Percentiles rank a stretch among this genome's conserved stretches.
Evolutionary conservation across 2,888 invertebrate genomes (phyloP).

Genomic region (Bhutanitis thaidina): DNA sequence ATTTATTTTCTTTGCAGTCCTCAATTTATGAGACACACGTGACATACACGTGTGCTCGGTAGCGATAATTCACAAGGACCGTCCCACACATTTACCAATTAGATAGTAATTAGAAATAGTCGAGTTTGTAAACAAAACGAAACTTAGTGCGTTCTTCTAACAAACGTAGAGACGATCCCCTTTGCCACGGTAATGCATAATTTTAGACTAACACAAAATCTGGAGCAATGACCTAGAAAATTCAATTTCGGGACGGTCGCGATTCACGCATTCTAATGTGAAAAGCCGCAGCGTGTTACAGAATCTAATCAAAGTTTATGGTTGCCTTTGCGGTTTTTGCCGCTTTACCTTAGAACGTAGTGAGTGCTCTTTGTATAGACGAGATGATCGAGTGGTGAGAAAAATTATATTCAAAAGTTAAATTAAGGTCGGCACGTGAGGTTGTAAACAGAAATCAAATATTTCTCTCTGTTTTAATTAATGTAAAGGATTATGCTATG

Average conservation of each 20-base stretch:
- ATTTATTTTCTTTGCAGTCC: too few relatives aligned
- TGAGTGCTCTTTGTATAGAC: slow-evolving; percentile 22
- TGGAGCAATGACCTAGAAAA: slow-evolving; percentile 72
- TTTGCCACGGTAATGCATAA: slow-evolving; percentile 40
- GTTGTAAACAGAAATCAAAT: too few relatives aligned
- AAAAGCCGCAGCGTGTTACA: slow-evolving; percentile 51
- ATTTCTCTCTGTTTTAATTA: too few relatives aligned
- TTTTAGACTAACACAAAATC: slow-evolving; percentile 48
- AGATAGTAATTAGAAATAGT: too few relatives aligned
- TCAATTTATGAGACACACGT: too few relatives aligned
- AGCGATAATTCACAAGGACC: too few relatives aligned
- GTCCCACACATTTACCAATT: too few relatives aligned
- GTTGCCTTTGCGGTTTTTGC: slow-evolving; percentile 67
- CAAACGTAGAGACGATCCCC: slow-evolving; percentile 29
- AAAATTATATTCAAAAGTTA: slow-evolving; percentile 26
- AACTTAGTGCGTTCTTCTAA: neutral
- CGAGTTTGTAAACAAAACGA: too few relatives aligned
- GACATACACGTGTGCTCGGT: too few relatives aligned
- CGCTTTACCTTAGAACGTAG: slow-evolving; percentile 47
- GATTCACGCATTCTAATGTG: slow-evolving; percentile 75
- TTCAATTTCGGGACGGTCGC: slow-evolving; percentile 66
- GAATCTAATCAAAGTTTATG: slow-evolving; percentile 78
- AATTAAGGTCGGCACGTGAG: slow-evolving; percentile 6
- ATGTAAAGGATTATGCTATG: too few relatives aligned
- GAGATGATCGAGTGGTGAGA: slow-evolving; percentile 6